phyloP scores from a whole-genome alignment of 2,888 invertebrate genomes.

The Mesorhabditis sp. region DNA sequence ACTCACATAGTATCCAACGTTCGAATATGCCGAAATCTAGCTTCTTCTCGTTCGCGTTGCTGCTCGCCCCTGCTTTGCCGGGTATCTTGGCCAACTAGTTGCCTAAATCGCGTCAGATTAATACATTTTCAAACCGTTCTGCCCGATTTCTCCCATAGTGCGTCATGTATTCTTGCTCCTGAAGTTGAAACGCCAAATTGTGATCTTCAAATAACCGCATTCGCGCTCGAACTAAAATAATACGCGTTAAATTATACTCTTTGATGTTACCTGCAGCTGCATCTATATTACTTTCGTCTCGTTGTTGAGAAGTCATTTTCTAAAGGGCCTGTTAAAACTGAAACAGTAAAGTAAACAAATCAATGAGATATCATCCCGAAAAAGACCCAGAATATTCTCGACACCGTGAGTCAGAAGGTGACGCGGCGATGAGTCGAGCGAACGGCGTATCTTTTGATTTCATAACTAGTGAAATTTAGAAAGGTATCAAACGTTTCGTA shows the following conservation, averaged over 20 bases:
- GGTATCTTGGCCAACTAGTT: conserved; percentile 1
- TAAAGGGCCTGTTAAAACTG: neutral
- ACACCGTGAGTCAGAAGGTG: too few species aligned
- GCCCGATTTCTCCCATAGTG: conserved; percentile 6
- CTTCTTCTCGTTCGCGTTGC: neutral
- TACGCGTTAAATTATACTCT: neutral
- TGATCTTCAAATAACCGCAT: conserved; percentile 14
- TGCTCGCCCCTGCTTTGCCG: neutral
- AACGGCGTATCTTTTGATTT: too few species aligned
- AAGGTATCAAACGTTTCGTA: too few species aligned
- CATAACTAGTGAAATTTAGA: too few species aligned
- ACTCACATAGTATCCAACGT: neutral
- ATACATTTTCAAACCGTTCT: neutral
- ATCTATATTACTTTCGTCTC: neutral
- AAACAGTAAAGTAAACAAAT: neutral
- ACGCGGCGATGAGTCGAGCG: too few species aligned
- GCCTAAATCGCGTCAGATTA: neutral
- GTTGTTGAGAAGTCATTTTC: neutral
- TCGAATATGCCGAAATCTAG: neutral
- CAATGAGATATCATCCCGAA: too few species aligned
- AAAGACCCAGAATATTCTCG: too few species aligned
- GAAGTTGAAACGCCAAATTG: conserved; percentile 14
- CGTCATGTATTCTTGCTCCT: conserved; percentile 14
- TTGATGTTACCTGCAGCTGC: neutral
- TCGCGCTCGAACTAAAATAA: conserved; percentile 13